Evolutionary conservation across 2,888 invertebrate genomes (phyloP).

Genomic region (Nephrotoma flavescens): DNA sequence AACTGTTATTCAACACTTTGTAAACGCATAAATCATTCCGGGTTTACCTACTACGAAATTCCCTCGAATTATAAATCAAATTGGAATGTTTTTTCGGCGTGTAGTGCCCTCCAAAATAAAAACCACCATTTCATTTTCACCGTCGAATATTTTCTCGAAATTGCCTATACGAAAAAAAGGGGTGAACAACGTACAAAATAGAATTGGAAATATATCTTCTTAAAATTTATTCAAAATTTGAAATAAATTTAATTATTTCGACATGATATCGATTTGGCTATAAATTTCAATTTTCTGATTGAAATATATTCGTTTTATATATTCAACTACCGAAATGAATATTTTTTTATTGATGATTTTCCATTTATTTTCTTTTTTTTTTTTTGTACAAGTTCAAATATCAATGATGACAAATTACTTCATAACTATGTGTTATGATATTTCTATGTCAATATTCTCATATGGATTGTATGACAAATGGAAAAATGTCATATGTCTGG

Average conservation of each 20-base stretch:
- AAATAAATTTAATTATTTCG: neutral
- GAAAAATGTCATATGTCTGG: neutral
- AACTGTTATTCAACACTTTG: neutral
- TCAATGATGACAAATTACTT: neutral
- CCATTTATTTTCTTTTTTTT: neutral
- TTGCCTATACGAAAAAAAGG: neutral
- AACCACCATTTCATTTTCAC: neutral
- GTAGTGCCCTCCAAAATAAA: neutral
- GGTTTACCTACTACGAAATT: neutral
- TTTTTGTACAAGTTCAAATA: neutral
- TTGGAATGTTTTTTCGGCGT: neutral
- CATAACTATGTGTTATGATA: neutral
- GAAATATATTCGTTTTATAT: neutral
- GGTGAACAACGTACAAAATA: neutral
- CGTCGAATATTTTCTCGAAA: neutral
- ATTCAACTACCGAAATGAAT: neutral
- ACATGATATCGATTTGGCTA: neutral
- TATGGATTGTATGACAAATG: neutral
- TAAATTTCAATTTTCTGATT: neutral
- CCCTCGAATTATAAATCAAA: neutral
- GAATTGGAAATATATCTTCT: neutral
- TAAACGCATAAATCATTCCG: neutral
- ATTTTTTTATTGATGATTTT: neutral
- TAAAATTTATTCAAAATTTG: neutral
- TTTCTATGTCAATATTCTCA: neutral